Base-by-base conservation (phyloP, 1,140 invertebrate genomes). In the Eubasilissa regina region DNA sequence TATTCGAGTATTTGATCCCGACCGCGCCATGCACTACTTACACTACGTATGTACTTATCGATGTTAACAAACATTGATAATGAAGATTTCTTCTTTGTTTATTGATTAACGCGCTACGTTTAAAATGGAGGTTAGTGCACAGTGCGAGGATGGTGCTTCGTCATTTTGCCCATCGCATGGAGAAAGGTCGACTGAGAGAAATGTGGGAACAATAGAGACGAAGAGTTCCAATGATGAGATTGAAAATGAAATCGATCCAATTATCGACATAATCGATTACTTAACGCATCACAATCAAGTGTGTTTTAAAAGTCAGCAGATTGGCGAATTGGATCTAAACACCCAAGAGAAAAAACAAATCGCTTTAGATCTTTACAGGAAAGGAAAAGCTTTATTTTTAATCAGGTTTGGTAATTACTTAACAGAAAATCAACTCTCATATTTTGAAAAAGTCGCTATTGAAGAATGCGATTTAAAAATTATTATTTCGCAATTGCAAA, bases 251-350 rank as follows among this genome's bases (percentile, higher is more conserved):
- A 48, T 85, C n/a, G 87, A 89, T 83, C 87, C 88, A 15, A 85
- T 89, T 75, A 77, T 84, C 70, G 89, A 89, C 81, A 89, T 89
- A 73, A 87, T 89, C 75, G 89, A 89, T 81, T 89, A 87, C 83
- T 85, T 89, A 80, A 86, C 88, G 3, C 84, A 86, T 58, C 86
- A 90, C 82, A 82, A 85, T 1, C 85, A 89, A 56, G 87, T 91
- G 64, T 85, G 89, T 78, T 95, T 96, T 82, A 94, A 94, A 86
- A 94, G 93, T 85, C 94, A 97, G 85, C 95, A 96, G 88, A 89
- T 92, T 75, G 91, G 92, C 82, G 94, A 96, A 85, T 90, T 90
- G 8, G 95, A 97, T 84, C 85, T 97, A 53, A 90, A 89, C 1
- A 85, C 87, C 3, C 84, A 87, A 11, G 93, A 97, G 84, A 97